A percentile compares a stretch with the other conserved stretches of the same genome.
These are phyloP conservation scores for Pristis pectinata DNA, from an alignment of 2,797 vertebrate genomes.

Conservation along the genomic window DNA sequence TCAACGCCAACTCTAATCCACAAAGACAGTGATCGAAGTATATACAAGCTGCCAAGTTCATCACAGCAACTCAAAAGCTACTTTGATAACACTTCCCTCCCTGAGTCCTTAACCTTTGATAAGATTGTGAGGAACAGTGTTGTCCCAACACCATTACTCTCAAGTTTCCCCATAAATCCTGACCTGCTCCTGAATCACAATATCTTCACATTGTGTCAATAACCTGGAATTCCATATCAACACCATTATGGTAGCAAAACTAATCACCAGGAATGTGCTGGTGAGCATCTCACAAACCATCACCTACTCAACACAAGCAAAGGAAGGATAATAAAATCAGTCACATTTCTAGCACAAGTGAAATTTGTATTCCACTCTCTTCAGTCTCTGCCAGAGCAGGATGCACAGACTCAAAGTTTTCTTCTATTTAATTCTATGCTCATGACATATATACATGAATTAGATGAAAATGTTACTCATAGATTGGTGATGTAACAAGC, in stretches of 20 bases:
- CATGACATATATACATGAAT: neutral
- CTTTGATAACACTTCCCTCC: neutral
- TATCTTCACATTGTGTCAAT: neutral
- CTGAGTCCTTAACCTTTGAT: neutral
- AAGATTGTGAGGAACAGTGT: neutral
- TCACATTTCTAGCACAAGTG: neutral
- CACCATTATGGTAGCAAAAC: neutral
- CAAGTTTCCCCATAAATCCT: neutral
- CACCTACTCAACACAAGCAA: neutral
- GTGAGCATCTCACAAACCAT: neutral
- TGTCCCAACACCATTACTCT: neutral
- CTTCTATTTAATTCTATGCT: neutral
- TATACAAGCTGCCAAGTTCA: neutral
- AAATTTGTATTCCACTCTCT: neutral
- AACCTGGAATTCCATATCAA: neutral
- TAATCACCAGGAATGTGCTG: neutral
- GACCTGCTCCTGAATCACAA: neutral
- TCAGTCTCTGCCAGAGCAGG: neutral
- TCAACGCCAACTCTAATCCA: neutral
- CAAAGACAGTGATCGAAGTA: neutral
- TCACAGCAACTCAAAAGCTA: neutral
- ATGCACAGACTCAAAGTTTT: neutral
- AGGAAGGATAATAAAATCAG: neutral
- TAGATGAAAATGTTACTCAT: neutral
- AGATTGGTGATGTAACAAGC: neutral